These are phyloP conservation scores for Drosophila mayaguana DNA, from an alignment of 2,888 invertebrate species.

Conservation along the genomic window DNA sequence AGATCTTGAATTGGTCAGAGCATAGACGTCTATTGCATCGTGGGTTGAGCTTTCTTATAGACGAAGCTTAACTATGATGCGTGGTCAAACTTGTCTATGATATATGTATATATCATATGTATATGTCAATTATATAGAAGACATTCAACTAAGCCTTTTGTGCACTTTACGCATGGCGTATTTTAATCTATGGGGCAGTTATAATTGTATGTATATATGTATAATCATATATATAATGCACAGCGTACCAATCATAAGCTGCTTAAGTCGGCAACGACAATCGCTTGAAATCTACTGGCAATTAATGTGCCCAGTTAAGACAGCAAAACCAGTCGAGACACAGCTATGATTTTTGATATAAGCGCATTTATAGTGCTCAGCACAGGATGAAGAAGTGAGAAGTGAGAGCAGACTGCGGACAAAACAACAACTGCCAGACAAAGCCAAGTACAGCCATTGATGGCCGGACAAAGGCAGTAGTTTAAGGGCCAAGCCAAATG, in stretches of 20 bases:
- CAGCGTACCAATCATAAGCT: conserved; percentile 7
- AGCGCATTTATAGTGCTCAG: conserved; percentile 1
- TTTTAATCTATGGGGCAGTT: too few species aligned
- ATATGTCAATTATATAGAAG: too few species aligned
- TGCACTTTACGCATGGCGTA: too few species aligned
- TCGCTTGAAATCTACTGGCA: neutral
- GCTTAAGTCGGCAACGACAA: conserved; percentile 10
- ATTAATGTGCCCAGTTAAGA: neutral
- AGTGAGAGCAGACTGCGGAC: neutral
- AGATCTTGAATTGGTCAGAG: too few species aligned
- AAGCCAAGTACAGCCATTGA: conserved; percentile 1
- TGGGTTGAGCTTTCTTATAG: too few species aligned
- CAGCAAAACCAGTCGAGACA: neutral
- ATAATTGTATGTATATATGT: too few species aligned
- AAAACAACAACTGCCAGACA: neutral
- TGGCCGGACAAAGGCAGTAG: conserved; percentile 1
- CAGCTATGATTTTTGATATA: neutral
- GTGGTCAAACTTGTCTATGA: too few species aligned
- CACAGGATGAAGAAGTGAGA: too few species aligned
- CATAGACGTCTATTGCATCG: too few species aligned
- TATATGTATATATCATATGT: neutral
- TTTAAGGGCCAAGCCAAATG: neutral
- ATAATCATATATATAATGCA: neutral
- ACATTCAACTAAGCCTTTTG: too few species aligned
- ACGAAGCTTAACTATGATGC: too few species aligned